Evolutionary conservation across 2,888 invertebrate genomes (phyloP).

Genomic region (Leucophora obtusa): DNA sequence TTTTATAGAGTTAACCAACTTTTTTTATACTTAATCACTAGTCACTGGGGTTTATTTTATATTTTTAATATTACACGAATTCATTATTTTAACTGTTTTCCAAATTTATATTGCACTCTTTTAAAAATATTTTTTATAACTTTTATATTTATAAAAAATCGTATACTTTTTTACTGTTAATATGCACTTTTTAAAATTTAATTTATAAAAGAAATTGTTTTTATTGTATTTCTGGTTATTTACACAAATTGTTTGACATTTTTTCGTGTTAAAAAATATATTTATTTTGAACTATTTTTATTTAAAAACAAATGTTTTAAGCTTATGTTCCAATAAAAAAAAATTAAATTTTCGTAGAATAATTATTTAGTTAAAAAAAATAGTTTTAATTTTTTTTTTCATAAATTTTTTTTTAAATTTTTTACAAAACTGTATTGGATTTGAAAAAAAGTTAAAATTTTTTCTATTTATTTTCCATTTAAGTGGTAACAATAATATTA

Average conservation of each 20-base stretch:
- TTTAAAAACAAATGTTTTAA: no score
- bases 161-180: constrained; percentile 65
- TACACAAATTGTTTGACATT: constrained; percentile 19
- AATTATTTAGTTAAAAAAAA: no score
- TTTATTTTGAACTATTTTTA: no score
- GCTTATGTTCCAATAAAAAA: no score
- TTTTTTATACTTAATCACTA: neutral
- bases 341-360: neutral
- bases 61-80: neutral
- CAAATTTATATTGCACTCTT: constrained; percentile 44
- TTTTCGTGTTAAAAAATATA: neutral
- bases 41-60: neutral
- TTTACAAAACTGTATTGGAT: no score
- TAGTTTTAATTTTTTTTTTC: no score
- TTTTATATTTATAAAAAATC: constrained; percentile 47
- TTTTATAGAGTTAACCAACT: neutral
- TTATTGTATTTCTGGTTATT: constrained; percentile 62
- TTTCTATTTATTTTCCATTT: no score
- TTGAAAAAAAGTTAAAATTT: no score
- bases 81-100: constrained; percentile 14
- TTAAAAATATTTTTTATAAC: constrained; percentile 18
- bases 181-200: constrained; percentile 43
- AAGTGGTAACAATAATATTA: no score
- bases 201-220: constrained; percentile 51
- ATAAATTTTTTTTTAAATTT: no score